phyloP scores from a whole-genome alignment of 2,113 vertebrate species.

The Rana temporaria region DNA sequence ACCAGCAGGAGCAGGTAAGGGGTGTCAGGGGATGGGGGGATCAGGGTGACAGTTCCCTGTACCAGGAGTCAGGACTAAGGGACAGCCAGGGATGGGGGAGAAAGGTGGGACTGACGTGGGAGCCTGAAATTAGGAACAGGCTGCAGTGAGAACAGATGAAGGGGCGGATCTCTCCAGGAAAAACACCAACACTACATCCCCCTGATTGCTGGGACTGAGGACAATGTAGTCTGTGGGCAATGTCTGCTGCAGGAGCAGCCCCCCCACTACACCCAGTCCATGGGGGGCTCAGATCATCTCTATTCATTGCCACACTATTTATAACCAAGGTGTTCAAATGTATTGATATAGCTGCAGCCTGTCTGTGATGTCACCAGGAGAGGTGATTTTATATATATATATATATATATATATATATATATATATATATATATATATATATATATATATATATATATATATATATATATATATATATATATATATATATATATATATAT shows the following conservation, averaged over 20 bases:
- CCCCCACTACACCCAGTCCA: conserved; percentile 60
- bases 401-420: too few relatives aligned
- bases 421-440: too few relatives aligned
- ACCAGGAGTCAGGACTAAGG: conserved; percentile 63
- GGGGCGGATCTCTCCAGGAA: conserved; percentile 73
- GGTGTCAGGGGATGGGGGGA: conserved; percentile 13
- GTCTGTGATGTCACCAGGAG: conserved; percentile 7
- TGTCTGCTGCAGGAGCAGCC: conserved; percentile 75
- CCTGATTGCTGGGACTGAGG: conserved; percentile 71
- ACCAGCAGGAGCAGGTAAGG: conserved; percentile 82
- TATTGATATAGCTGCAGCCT: not conserved
- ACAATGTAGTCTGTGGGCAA: conserved; percentile 68
- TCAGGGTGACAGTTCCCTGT: not conserved
- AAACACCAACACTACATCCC: conserved; percentile 74
- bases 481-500: too few relatives aligned
- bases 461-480: too few relatives aligned
- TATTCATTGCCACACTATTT: not conserved
- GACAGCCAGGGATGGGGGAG: conserved; percentile 64
- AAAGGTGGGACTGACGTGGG: conserved; percentile 72
- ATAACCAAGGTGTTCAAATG: not conserved
- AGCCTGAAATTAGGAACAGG: conserved; percentile 72
- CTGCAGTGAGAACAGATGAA: conserved; percentile 77
- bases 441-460: too few relatives aligned
- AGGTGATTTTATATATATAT: too few relatives aligned
- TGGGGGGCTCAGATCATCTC: not conserved